Base-by-base conservation (phyloP, 2,113 vertebrate species). In the Plectropomus leopardus region DNA sequence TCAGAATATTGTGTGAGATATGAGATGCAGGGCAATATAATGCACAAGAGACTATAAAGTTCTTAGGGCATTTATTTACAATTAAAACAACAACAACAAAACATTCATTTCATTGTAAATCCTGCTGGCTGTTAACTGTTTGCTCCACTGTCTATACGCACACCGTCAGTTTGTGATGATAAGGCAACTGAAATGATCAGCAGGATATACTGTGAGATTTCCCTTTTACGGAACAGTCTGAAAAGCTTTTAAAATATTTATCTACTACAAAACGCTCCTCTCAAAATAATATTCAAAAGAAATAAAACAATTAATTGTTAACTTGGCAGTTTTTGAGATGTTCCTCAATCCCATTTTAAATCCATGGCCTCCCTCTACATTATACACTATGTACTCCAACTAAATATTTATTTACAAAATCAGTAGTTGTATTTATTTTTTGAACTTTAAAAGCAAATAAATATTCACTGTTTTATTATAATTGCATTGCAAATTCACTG, bases 181-280 rank as follows among this genome's bases (percentile, higher is more conserved):
- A 92, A 91, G 92, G 91, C 91, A 92, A 90, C 89, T 88, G 82
- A 92, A 92, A 90, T 77, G 45, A 89, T 82, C 78, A 84, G 82
- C 78, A 74, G 83, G 76, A 78, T 60, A 44, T 36, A 74, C 68
- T 76, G 74, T 66, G 71, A 87, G 71, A 65, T 74, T 84, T 90
- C 89, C 85, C 86, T 88, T 93, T 90, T 65, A 89, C 57, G 79
- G 63, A 87, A 84, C 28, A 78, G 66, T 86, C 75, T 76, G 76
- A 71, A 76, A 13, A 80, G 40, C 26, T 82, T 82, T 88, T 53
- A 86, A 88, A 86, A 88, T 72, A 67, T 48, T 23, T 81, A 58
- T 58, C 78, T 80, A 80, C 45, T 78, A 84, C 72, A 86, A 84
- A 90, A 80, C 54, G 63, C 16, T 75, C 34, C 84, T 40, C 28